Evolutionary conservation across 2,888 invertebrate species (phyloP), one percentile per base, ranked within the genome.

Genomic region (Folsomia candida): DNA sequence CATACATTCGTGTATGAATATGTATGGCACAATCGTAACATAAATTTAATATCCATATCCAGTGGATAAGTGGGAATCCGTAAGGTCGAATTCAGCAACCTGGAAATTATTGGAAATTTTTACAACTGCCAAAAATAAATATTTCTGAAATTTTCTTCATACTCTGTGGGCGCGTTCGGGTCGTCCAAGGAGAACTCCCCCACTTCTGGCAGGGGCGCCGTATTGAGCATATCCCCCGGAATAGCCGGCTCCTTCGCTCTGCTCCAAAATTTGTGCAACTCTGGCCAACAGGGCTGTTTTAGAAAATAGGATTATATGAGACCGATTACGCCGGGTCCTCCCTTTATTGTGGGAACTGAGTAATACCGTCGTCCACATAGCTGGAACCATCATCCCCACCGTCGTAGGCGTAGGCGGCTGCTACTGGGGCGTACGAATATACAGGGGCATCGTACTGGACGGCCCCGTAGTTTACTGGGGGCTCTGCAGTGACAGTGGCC

Each of bases 251-350:
- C 64, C 61, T 18, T 69, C 71, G 62, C 29, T 62, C 51, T 72
- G 62, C 2, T 60, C 60, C 20, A 66, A 25, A 47, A 75, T 68
- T 51, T 73, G 70, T 24, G 75, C 75, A 51, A 71, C 71, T 25
- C 75, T 57, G 6, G 75, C 75, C 27, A 75, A 63, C n/a, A 75
- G 66, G 2, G 69, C n/a, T n/a, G n/a, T n/a, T n/a, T n/a, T n/a
- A n/a, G n/a, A n/a, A n/a, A n/a, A n/a, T n/a, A n/a, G 67, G 18
- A n/a, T n/a, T n/a, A n/a, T n/a, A n/a, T n/a, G n/a, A n/a, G n/a
- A n/a, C n/a, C n/a, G n/a, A n/a, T n/a, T n/a, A n/a, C n/a, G n/a
- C n/a, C n/a, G n/a, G n/a, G n/a, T n/a, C n/a, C n/a, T n/a, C n/a
- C n/a, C n/a, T n/a, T n/a, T n/a, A n/a, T n/a, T n/a, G n/a, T n/a